These are phyloP conservation scores for Psittacula echo DNA, from an alignment of 2,797 vertebrate species.

Conservation along the genomic window DNA sequence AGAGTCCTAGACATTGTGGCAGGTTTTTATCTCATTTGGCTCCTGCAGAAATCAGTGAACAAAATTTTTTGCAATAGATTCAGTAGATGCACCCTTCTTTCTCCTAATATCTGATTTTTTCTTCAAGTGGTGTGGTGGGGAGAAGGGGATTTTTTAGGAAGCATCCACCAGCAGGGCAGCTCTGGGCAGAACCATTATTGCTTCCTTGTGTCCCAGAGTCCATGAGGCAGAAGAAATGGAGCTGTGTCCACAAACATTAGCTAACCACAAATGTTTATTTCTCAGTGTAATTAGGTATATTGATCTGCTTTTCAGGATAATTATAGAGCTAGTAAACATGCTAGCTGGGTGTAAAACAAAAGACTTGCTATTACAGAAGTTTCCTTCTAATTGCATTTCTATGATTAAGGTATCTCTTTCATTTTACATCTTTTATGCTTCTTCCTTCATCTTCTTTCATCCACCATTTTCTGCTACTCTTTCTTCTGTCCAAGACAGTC, in stretches of 20 bases:
- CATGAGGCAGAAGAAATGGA: background rate
- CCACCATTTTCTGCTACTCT: background rate
- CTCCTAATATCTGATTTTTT: background rate
- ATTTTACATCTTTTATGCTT: background rate
- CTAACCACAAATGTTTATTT: background rate
- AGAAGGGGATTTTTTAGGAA: background rate
- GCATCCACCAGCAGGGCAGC: background rate
- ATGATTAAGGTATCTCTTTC: background rate
- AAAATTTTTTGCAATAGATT: background rate
- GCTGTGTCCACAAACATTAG: background rate
- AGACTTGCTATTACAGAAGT: background rate
- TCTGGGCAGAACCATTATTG: accelerated
- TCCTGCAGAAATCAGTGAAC: background rate
- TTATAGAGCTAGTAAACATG: background rate
- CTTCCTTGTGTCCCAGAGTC: background rate
- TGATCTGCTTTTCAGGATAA: background rate
- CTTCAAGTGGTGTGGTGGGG: background rate
- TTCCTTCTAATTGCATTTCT: background rate
- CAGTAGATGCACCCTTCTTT: background rate
- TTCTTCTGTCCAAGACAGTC: background rate
- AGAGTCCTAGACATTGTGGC: background rate
- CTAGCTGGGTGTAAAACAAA: background rate
- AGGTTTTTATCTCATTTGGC: background rate
- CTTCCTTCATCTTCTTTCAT: background rate
- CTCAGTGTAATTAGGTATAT: background rate